Evolutionary conservation across 2,113 vertebrate genomes (phyloP), one percentile per base, ranked within the genome.

Genomic region (Prionailurus bengalensis): DNA sequence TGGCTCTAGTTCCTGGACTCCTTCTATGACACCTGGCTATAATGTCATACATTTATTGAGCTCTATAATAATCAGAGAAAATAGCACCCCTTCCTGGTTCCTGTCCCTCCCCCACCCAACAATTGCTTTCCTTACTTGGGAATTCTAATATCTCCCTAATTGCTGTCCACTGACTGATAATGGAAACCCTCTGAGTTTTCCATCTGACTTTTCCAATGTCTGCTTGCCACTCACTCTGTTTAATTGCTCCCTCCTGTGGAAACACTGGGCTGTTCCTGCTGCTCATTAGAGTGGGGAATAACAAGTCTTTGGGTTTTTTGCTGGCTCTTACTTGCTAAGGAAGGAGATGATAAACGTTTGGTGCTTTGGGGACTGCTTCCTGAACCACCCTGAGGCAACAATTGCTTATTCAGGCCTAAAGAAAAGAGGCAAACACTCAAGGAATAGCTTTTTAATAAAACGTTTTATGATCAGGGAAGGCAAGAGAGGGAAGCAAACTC

Each of bases 201-300:
- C 13, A 89, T 87, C 95, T 82, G 95, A 95, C 91, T 92, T 97
- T 97, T 2, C 61, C 97, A 98, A 90, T 87, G 95, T 97, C 95
- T 93, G 96, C 97, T 97, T 97, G 94, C 95, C 97, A 95, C 81
- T 97, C 95, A 65, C 85, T 73, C 76, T 98, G 91, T 95, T 97
- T 98, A 98, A 98, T 97, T 97, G 96, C 92, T 98, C 93, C 95
- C 96, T 97, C 92, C 82, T 53, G 81, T 94, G 97, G 95, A 98
- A 97, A 98, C 87, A 80, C 29, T 48, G 86, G 96, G 85, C 93
- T 91, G 31, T 66, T 89, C 53, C 74, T 95, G 93, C 68, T 97
- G 81, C 96, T 98, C 73, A 36, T 97, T 92, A 97, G 89, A 97
- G 74, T 81, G 16, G n/a, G 93, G 1, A 0, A 84, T 95, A 79